Percentiles rank a stretch among this genome's conserved stretches.
These are phyloP conservation scores for Apocheima hispidaria DNA, from an alignment of 2,888 invertebrate species.

Conservation along the genomic window DNA sequence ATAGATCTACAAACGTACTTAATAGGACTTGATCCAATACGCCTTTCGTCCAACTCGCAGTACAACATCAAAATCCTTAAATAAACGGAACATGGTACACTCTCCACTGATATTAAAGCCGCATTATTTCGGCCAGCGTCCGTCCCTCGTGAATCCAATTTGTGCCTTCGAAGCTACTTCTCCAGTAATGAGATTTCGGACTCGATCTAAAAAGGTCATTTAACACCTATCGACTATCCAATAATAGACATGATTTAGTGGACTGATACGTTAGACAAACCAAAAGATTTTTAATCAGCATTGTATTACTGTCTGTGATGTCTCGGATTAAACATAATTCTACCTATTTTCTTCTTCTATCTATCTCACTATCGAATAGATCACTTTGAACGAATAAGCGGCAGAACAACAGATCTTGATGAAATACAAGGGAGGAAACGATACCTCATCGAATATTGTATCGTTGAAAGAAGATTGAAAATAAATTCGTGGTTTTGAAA, in stretches of 20 bases:
- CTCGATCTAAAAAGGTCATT: slow-evolving; percentile 72
- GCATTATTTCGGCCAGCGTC: slow-evolving; percentile 71
- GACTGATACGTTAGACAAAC: not conserved
- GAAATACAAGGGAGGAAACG: too few species aligned
- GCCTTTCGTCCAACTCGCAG: too few species aligned
- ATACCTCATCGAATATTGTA: too few species aligned
- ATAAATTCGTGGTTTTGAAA: too few species aligned
- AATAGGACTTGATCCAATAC: too few species aligned
- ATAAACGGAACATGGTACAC: slow-evolving; percentile 3
- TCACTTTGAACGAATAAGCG: too few species aligned
- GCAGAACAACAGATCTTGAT: too few species aligned
- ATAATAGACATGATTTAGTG: slow-evolving; percentile 34
- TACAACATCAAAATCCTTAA: too few species aligned
- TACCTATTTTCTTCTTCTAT: too few species aligned
- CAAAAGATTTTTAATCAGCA: not conserved
- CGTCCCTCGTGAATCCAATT: slow-evolving; percentile 76
- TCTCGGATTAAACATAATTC: not conserved
- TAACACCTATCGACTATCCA: slow-evolving; percentile 57
- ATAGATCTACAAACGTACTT: not conserved
- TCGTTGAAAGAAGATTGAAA: too few species aligned
- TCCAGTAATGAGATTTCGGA: slow-evolving; percentile 74
- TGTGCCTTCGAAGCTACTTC: slow-evolving; percentile 65
- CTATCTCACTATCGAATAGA: too few species aligned
- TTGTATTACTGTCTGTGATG: not conserved
- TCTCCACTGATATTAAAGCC: slow-evolving; percentile 50